These are phyloP conservation scores for Podarcis siculus DNA, from an alignment of 2,797 vertebrate species.

Conservation along the genomic window DNA sequence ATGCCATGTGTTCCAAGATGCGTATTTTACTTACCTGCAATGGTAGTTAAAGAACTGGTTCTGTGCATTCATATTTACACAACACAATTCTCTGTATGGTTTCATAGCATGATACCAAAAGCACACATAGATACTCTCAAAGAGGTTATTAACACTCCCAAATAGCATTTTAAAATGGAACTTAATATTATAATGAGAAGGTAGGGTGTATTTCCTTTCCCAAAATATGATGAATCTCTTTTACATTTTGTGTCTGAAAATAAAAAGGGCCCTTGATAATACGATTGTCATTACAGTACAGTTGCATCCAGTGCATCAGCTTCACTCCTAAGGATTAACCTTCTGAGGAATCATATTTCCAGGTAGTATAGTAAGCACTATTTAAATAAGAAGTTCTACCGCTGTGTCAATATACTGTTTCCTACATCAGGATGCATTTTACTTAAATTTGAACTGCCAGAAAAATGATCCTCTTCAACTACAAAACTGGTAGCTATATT, in stretches of 20 bases:
- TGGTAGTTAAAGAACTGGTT: background rate
- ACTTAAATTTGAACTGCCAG: background rate
- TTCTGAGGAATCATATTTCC: background rate
- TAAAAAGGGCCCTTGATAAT: background rate
- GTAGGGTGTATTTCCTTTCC: background rate
- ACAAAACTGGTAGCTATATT: background rate
- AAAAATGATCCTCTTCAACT: background rate
- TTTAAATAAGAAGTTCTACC: background rate
- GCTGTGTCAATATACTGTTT: background rate
- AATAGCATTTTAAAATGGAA: background rate
- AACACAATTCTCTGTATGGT: background rate
- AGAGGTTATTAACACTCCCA: background rate
- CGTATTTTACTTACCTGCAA: constrained; percentile 30
- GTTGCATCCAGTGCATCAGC: background rate
- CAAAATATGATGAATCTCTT: background rate
- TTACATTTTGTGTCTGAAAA: background rate
- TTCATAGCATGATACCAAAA: background rate
- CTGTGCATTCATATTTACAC: constrained; percentile 9
- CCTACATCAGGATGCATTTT: background rate
- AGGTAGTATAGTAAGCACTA: background rate
- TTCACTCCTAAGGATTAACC: background rate
- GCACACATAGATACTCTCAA: background rate
- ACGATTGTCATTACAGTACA: background rate
- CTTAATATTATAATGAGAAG: background rate
- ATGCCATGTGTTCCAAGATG: background rate